phyloP scores from a whole-genome alignment of 2,113 vertebrate species.

The Siniperca knerii region DNA sequence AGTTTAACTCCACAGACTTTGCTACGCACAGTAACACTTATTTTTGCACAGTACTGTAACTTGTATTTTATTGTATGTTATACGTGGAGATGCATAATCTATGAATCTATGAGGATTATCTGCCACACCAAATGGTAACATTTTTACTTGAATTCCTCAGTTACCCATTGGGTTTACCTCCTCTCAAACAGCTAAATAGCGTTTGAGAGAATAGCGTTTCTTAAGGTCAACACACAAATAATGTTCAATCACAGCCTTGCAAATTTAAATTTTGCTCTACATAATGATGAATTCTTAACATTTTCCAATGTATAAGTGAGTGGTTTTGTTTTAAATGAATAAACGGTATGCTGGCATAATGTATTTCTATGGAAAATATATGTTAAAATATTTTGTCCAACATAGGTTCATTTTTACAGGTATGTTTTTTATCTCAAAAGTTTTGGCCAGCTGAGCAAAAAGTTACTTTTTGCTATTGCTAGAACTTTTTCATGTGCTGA shows the following conservation, averaged over 20 bases:
- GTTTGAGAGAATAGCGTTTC: neutral
- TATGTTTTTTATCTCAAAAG: neutral
- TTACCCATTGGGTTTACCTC: neutral
- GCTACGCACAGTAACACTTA: neutral
- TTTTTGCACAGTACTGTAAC: neutral
- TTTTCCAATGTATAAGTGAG: neutral
- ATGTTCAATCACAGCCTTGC: neutral
- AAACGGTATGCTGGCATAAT: neutral
- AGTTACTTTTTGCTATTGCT: neutral
- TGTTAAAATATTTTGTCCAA: neutral
- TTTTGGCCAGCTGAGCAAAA: conserved; percentile 5
- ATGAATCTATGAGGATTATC: neutral
- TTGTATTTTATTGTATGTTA: neutral
- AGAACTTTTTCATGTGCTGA: neutral
- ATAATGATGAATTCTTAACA: neutral
- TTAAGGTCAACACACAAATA: neutral
- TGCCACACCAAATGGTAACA: neutral
- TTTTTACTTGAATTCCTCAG: neutral
- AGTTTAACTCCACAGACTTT: conserved; percentile 54
- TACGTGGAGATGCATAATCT: neutral
- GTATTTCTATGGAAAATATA: neutral
- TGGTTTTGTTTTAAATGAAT: neutral
- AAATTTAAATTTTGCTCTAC: neutral
- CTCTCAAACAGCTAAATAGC: neutral
- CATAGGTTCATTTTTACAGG: neutral